Evolutionary conservation across 2,888 invertebrate genomes (phyloP), one percentile per base, ranked within the genome.

Genomic region (Himalopsyche tibetana): DNA sequence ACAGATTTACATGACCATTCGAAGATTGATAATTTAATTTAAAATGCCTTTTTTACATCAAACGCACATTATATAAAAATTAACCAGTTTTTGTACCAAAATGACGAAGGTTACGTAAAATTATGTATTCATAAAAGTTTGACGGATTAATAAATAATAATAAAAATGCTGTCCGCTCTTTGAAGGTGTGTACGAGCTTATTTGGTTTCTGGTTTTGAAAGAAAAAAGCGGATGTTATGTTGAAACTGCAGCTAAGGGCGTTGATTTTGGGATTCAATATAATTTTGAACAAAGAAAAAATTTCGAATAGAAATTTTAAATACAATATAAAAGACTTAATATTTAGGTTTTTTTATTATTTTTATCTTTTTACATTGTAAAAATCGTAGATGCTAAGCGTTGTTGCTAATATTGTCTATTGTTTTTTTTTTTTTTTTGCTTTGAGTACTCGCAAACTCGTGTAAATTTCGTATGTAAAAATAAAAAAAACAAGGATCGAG

Each of bases 301-400:
- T 74, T 74, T 74, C 74, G 4, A 36, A 74, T 36, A 74, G 74
- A 74, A 74, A 74, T 74, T 74, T 74, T 38, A 38, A 74, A 74
- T 74, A 74, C 74, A 74, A 74, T 74, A 74, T 74, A 74, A 74
- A 74, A 74, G 74, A 74, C 74, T 74, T 74, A 74, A 74, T 74
- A 74, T 74, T 74, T 74, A 74, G 74, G 74, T 74, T 74, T 74
- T 28, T 74, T 15, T 74, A 36, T 74, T 74, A 74, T 74, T 74
- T 74, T 69, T 69, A 69, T 28, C 69, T 51, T 51, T 51, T 51
- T 51, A 51, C 51, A 15, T 28, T 51, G 74, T 74, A 38, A 63
- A 51, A 63, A 74, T 15, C 15, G 36, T 74, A 74, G 74, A 74
- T 74, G 74, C 74, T 74, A 74, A 74, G 38, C 74, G 36, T 74